Conservation (phyloP, 2,888 invertebrate species). For the Stictocephala bisonia region DNA sequence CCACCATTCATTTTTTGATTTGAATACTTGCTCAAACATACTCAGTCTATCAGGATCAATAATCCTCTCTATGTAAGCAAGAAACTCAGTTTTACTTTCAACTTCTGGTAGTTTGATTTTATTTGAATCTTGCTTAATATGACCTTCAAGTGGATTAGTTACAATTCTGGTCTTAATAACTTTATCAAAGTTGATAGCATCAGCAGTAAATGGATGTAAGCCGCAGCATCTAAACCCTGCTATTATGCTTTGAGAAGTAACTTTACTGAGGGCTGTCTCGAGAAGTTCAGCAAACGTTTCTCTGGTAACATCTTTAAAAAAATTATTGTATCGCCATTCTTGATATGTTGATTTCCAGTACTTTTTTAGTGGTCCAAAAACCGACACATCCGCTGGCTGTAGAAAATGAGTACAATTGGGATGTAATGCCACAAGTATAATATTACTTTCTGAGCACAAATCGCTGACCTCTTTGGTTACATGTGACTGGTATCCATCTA, state of each 20-base stretch:
- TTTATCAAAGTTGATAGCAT: slow-evolving; percentile 15
- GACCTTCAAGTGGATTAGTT: too few species aligned
- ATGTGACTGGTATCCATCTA: neutral
- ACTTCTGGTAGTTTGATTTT: too few species aligned
- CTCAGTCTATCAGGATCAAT: neutral
- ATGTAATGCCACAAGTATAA: neutral
- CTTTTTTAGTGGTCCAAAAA: neutral
- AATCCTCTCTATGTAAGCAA: neutral
- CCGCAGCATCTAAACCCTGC: slow-evolving; percentile 17
- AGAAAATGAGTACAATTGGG: slow-evolving; percentile 1
- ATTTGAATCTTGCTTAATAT: too few species aligned
- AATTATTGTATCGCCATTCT: slow-evolving; percentile 8
- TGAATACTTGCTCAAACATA: neutral
- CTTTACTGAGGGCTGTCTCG: neutral
- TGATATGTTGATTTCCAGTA: neutral
- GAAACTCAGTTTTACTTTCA: too few species aligned
- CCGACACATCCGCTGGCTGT: neutral
- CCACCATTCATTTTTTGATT: neutral
- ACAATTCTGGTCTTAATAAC: slow-evolving; percentile 26
- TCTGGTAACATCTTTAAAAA: slow-evolving; percentile 11
- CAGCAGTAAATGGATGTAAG: neutral
- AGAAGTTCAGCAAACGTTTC: slow-evolving; percentile 15
- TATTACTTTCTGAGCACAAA: neutral
- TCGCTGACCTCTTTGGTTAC: neutral
- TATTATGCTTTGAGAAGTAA: slow-evolving; percentile 23